A percentile compares a stretch with the other conserved stretches of the same genome.
These are phyloP conservation scores for Argyrosomus japonicus DNA, from an alignment of 2,113 vertebrate genomes.

Conservation along the genomic window DNA sequence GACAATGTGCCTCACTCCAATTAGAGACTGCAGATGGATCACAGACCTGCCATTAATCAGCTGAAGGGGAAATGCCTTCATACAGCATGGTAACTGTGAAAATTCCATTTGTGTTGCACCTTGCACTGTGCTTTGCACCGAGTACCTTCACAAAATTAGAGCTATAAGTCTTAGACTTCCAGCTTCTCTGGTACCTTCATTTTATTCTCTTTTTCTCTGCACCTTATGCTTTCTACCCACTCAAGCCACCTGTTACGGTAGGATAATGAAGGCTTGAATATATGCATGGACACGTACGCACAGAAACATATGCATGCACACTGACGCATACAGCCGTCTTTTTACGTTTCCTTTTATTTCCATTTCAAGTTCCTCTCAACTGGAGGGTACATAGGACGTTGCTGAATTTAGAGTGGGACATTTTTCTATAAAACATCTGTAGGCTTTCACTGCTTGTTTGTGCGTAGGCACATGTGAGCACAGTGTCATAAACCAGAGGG, in stretches of 20 bases:
- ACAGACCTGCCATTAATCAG: slow-evolving; percentile 8
- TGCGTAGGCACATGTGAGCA: slow-evolving; percentile 26
- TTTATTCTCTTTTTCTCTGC: not conserved
- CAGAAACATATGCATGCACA: not conserved
- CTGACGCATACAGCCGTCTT: slow-evolving; percentile 6
- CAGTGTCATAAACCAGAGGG: slow-evolving; percentile 36
- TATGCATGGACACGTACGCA: slow-evolving; percentile 1
- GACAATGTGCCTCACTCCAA: slow-evolving; percentile 25
- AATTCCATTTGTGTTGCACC: not conserved
- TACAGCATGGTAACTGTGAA: not conserved
- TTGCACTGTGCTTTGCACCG: not conserved
- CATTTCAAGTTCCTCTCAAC: slow-evolving; percentile 14
- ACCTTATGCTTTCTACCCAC: slow-evolving; percentile 2
- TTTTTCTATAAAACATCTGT: slow-evolving; percentile 31
- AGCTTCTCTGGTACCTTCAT: not conserved
- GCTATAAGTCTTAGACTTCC: not conserved
- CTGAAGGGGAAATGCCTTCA: not conserved
- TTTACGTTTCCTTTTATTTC: slow-evolving; percentile 23
- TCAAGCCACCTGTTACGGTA: slow-evolving; percentile 3
- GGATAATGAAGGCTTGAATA: not conserved
- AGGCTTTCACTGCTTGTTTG: slow-evolving; percentile 23
- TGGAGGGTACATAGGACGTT: not conserved
- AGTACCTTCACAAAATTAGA: not conserved
- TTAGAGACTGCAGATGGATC: slow-evolving; percentile 30
- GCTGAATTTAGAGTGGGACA: not conserved